A percentile compares a stretch with the other conserved stretches of the same genome.
Conservation (phyloP, 2,888 invertebrate genomes). For the Amiota minor region DNA sequence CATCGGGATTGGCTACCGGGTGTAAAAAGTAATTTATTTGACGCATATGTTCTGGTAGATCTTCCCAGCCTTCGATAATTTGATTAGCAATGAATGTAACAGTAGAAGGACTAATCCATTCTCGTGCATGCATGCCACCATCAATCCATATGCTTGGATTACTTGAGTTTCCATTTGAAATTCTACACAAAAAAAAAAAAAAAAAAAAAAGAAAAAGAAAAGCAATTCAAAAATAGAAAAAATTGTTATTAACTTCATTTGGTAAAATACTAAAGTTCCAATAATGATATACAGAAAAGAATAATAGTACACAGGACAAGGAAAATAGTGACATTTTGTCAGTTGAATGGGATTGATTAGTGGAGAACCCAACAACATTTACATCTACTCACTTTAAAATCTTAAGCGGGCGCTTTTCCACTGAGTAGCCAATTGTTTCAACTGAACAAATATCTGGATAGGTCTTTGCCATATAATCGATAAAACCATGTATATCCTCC, state of each 20-base stretch:
- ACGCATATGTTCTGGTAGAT: slow-evolving; percentile 79
- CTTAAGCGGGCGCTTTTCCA: slow-evolving; percentile 83
- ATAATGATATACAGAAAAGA: too few relatives aligned
- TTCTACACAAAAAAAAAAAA: too few relatives aligned
- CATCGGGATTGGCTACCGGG: slow-evolving; percentile 87
- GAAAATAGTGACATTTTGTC: too few relatives aligned
- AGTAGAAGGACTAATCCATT: slow-evolving; percentile 89
- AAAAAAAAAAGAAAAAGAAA: too few relatives aligned
- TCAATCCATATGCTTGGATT: slow-evolving; percentile 83
- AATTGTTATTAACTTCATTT: too few relatives aligned
- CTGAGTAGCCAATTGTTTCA: slow-evolving; percentile 82
- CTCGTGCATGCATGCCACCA: slow-evolving; percentile 89
- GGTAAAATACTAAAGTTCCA: too few relatives aligned
- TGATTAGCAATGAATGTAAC: slow-evolving; percentile 84
- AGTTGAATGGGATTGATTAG: too few relatives aligned
- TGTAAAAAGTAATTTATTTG: slow-evolving; percentile 88
- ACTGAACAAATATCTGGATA: slow-evolving; percentile 84
- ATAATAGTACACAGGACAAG: too few relatives aligned
- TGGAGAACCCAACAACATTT: too few relatives aligned
- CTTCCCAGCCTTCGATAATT: slow-evolving; percentile 80
- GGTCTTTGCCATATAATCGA: slow-evolving; percentile 81
- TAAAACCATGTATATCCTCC: slow-evolving; percentile 80
- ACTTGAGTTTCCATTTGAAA: slow-evolving; percentile 79
- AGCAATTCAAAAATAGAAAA: background rate
- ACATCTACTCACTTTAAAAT: slow-evolving; percentile 75